A percentile compares a stretch with the other conserved stretches of the same genome.
Evolutionary conservation across 2,797 vertebrate species (phyloP).

Genomic region (Champsocephalus gunnari): DNA sequence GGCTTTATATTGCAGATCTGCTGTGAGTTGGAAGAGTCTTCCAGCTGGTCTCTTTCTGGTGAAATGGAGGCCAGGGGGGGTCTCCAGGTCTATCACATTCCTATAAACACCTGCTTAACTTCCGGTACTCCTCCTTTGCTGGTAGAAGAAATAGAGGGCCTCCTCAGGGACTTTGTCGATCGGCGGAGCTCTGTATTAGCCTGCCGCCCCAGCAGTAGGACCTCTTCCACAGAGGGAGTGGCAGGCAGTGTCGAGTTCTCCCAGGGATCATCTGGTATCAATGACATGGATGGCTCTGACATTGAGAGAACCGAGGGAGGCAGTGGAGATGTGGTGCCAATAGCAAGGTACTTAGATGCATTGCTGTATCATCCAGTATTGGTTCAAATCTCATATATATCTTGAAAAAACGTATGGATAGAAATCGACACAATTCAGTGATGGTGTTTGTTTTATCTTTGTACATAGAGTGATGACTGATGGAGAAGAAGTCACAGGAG

Average conservation of each 20-base stretch:
- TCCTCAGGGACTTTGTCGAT: constrained; percentile 90
- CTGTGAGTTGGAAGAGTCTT: constrained; percentile 91
- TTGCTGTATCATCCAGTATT: background rate
- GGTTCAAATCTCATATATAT: too few species aligned
- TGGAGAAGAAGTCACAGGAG: constrained; percentile 77
- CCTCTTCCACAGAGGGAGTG: constrained; percentile 95
- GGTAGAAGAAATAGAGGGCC: constrained; percentile 80
- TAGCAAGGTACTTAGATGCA: constrained; percentile 74
- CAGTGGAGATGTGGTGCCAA: constrained; percentile 53
- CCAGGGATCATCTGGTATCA: constrained; percentile 94
- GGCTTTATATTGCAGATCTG: constrained; percentile 86
- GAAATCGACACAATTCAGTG: background rate
- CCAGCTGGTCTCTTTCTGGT: constrained; percentile 85
- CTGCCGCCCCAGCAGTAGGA: constrained; percentile 89
- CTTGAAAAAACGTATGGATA: background rate
- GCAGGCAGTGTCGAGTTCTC: constrained; percentile 95
- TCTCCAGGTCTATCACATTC: constrained; percentile 89
- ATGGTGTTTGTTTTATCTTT: constrained; percentile 29
- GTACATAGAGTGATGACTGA: constrained; percentile 62
- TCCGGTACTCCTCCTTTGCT: constrained; percentile 55
- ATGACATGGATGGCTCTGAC: constrained; percentile 93
- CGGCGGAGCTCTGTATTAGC: constrained; percentile 86
- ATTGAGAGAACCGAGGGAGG: constrained; percentile 83
- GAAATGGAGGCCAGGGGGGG: constrained; percentile 86
- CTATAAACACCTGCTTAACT: constrained; percentile 55